phyloP scores from a whole-genome alignment of 1,140 invertebrate species.

The Fopius arisanus region DNA sequence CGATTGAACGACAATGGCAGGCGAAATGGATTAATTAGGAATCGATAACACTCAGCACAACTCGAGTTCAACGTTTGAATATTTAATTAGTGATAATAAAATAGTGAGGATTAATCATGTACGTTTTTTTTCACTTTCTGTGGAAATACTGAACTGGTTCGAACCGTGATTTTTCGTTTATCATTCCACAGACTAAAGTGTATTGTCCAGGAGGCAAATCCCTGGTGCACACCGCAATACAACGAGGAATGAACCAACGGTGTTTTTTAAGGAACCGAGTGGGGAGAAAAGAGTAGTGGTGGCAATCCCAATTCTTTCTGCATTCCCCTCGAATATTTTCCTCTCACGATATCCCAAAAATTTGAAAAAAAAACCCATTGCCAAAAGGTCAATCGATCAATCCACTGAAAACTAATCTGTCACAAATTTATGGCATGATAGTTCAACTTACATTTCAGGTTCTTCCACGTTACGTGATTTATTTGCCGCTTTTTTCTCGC shows the following conservation, averaged over 20 bases:
- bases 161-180: background rate
- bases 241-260: conserved; percentile 1
- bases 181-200: background rate
- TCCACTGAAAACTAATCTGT: background rate
- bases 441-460: background rate
- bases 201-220: background rate
- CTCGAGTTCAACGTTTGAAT: no score
- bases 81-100: no score
- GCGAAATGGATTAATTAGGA: no score
- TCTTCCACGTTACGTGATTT: background rate
- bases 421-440: background rate
- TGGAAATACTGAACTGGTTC: background rate
- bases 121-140: background rate
- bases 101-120: background rate
- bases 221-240: background rate
- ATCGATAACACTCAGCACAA: no score
- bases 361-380: background rate
- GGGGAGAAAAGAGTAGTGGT: background rate
- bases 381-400: background rate
- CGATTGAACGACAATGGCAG: no score
- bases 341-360: background rate
- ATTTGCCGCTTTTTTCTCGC: conserved; percentile 1
- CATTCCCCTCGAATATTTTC: background rate
- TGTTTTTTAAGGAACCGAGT: background rate
- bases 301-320: background rate